Conservation (phyloP, 2,797 vertebrate species). For the Myotis myotis region DNA sequence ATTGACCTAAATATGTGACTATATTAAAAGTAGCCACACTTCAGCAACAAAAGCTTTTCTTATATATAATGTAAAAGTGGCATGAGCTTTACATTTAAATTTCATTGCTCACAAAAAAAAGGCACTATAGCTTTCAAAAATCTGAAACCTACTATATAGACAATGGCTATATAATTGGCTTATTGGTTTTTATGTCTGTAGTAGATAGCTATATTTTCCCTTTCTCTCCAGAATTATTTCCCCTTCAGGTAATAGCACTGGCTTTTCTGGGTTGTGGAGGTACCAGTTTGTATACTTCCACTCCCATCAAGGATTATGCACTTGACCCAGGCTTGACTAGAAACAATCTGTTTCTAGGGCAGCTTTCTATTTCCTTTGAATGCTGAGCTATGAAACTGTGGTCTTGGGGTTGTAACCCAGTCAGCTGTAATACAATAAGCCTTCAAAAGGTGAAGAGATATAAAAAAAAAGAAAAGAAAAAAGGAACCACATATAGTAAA, state of each 20-base stretch:
- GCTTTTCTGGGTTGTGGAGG: not conserved
- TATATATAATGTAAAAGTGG: not conserved
- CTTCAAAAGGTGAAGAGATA: not conserved
- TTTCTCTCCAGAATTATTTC: not conserved
- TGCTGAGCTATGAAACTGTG: not conserved
- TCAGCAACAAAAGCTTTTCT: not conserved
- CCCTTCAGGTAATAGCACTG: not conserved
- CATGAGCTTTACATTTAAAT: not conserved
- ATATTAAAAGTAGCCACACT: not conserved
- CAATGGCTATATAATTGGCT: not conserved
- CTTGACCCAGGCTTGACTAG: not conserved
- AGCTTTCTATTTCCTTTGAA: not conserved
- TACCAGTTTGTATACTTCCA: fast-evolving
- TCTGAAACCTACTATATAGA: not conserved
- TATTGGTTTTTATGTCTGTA: not conserved
- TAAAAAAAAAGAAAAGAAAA: not conserved
- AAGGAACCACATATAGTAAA: not conserved
- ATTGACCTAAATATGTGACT: not conserved
- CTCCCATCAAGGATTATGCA: not conserved
- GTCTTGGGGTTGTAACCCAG: not conserved
- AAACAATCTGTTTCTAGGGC: not conserved
- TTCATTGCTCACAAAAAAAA: not conserved
- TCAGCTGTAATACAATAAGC: not conserved
- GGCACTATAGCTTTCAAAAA: not conserved
- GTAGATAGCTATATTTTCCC: not conserved